These are phyloP conservation scores for Colletes collaris DNA, from an alignment of 2,888 invertebrate species.

Conservation along the genomic window DNA sequence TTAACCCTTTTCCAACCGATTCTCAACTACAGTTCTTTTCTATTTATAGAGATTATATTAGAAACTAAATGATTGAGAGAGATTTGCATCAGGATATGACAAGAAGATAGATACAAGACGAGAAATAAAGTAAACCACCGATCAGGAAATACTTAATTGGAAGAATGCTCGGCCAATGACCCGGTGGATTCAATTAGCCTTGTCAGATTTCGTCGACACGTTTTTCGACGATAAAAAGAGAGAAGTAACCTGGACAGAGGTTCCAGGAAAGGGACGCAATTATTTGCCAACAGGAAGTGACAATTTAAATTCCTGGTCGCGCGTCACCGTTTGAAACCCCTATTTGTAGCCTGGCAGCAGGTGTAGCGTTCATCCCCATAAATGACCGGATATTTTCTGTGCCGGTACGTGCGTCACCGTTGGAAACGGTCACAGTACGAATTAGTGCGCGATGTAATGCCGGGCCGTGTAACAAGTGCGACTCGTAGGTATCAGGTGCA, in stretches of 20 bases:
- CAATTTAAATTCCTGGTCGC: conserved; percentile 64
- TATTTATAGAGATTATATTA: too few species aligned
- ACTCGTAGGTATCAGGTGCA: conserved; percentile 74
- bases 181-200: conserved; percentile 25
- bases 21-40: too few species aligned
- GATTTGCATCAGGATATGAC: too few species aligned
- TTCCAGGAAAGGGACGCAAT: conserved; percentile 25
- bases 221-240: not conserved
- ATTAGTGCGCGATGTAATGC: conserved; percentile 71
- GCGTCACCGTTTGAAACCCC: conserved; percentile 64
- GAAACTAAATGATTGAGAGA: too few species aligned
- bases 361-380: conserved; percentile 69
- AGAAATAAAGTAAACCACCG: too few species aligned
- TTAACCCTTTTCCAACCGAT: too few species aligned
- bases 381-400: conserved; percentile 74
- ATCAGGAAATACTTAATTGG: too few species aligned
- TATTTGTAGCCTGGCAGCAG: conserved; percentile 55
- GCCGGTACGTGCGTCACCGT: conserved; percentile 72
- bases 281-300: conserved; percentile 53
- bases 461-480: conserved; percentile 74
- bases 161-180: not conserved
- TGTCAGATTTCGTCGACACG: conserved; percentile 25
- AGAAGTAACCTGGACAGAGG: too few species aligned
- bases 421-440: conserved; percentile 67
- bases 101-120: too few species aligned